Evolutionary conservation across 2,797 vertebrate species (phyloP).

Genomic region (Chaunax sp.): DNA sequence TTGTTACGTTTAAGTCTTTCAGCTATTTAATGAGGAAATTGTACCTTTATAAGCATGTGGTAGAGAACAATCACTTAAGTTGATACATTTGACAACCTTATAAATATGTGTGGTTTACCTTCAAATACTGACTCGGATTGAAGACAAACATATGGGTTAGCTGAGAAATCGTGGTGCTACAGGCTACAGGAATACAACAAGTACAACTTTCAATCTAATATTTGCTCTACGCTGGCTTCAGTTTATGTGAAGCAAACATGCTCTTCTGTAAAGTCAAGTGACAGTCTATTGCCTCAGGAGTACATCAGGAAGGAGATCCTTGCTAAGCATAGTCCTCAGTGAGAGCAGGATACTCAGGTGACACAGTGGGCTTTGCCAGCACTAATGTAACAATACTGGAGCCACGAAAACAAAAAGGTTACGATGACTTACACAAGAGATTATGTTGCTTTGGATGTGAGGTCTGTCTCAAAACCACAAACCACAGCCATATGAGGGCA

Average conservation of each 20-base stretch:
- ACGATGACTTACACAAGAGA: slow-evolving; percentile 33
- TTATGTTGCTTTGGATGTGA: slow-evolving; percentile 55
- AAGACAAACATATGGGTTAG: background rate
- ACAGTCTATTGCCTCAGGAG: slow-evolving; percentile 4
- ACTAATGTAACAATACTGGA: slow-evolving; percentile 31
- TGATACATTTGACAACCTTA: no score
- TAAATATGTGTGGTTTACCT: background rate
- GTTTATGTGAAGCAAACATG: slow-evolving; percentile 56
- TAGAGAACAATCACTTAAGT: no score
- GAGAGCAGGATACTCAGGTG: slow-evolving; percentile 49
- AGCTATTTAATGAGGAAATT: no score
- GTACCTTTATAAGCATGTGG: no score
- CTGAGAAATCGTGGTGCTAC: background rate
- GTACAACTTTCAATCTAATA: slow-evolving; percentile 1
- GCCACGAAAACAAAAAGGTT: slow-evolving; percentile 36
- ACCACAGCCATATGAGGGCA: slow-evolving; percentile 64
- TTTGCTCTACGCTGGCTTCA: slow-evolving; percentile 28
- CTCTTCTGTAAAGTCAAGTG: slow-evolving; percentile 23
- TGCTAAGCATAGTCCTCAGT: slow-evolving; percentile 13
- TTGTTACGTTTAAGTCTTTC: no score
- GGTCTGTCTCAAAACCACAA: slow-evolving; percentile 56
- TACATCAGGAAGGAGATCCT: slow-evolving; percentile 5
- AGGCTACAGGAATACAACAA: slow-evolving; percentile 17
- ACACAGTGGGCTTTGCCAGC: slow-evolving; percentile 29
- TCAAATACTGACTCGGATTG: background rate